Percentiles rank a stretch among this genome's conserved stretches.
These are phyloP conservation scores for Lochmaea crataegi DNA, from an alignment of 2,888 invertebrate genomes.

Conservation along the genomic window DNA sequence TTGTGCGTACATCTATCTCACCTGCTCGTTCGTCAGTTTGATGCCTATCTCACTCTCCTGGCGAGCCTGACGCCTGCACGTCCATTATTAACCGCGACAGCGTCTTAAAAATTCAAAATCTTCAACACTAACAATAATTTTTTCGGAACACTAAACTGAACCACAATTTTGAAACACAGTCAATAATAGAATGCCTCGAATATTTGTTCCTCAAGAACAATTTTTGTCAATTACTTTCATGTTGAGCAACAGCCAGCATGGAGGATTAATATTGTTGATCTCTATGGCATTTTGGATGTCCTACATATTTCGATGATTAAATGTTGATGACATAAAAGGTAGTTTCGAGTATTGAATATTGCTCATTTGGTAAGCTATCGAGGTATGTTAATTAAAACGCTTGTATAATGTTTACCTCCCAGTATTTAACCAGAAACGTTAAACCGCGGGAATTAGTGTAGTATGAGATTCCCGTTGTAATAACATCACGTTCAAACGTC, in stretches of 20 bases:
- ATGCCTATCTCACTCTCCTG: too few relatives aligned
- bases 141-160: too few relatives aligned
- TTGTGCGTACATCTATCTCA: too few relatives aligned
- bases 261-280: neutral
- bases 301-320: neutral
- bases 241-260: neutral
- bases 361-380: conserved; percentile 3
- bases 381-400: conserved; percentile 12
- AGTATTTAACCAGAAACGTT: conserved; percentile 3
- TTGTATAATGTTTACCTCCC: conserved; percentile 7
- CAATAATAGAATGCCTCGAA: too few relatives aligned
- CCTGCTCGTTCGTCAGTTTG: too few relatives aligned
- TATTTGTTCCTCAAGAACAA: too few relatives aligned
- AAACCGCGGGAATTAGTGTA: conserved; percentile 8
- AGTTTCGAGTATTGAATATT: neutral
- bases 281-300: neutral
- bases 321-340: conserved; percentile 8
- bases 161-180: too few relatives aligned
- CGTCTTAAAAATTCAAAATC: too few relatives aligned
- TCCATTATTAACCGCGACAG: too few relatives aligned
- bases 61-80: too few relatives aligned
- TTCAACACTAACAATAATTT: too few relatives aligned
- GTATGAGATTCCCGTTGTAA: conserved; percentile 13
- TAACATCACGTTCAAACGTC: conserved; percentile 21
- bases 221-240: too few relatives aligned